phyloP scores from a whole-genome alignment of 2,888 invertebrate species.

The Erpobdella octoculata region DNA sequence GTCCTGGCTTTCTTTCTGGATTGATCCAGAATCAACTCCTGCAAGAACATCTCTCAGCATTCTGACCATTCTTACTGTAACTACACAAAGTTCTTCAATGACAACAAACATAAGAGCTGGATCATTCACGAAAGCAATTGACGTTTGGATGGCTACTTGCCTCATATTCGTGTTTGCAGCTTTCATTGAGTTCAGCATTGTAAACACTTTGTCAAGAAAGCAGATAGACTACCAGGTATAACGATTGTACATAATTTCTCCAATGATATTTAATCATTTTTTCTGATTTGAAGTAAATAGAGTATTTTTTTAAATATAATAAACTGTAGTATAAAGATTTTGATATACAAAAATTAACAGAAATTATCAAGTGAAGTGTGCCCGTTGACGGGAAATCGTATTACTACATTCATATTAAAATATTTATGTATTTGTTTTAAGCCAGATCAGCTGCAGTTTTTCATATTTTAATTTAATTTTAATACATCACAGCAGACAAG shows the following conservation, averaged over 20 bases:
- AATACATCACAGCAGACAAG: background rate
- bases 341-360: background rate
- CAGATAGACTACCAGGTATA: background rate
- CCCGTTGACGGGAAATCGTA: too few relatives aligned
- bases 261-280: too few relatives aligned
- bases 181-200: slow-evolving; percentile 34
- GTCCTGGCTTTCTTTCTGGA: slow-evolving; percentile 41
- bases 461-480: background rate
- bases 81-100: slow-evolving; percentile 34
- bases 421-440: too few relatives aligned
- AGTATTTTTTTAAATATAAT: background rate
- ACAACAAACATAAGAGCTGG: slow-evolving; percentile 18
- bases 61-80: slow-evolving; percentile 38
- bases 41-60: slow-evolving; percentile 40
- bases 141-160: slow-evolving; percentile 34
- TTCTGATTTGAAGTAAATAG: background rate
- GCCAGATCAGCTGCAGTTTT: background rate
- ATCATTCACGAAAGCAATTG: slow-evolving; percentile 33
- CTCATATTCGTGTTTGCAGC: slow-evolving; percentile 33
- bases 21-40: slow-evolving; percentile 39
- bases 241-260: too few relatives aligned
- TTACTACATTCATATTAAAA: too few relatives aligned
- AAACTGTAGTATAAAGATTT: background rate
- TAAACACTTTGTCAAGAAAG: slow-evolving; percentile 30
- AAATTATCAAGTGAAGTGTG: too few relatives aligned